Evolutionary conservation across 2,888 invertebrate genomes (phyloP), one percentile per base, ranked within the genome.

Genomic region (Stramonita haemastoma): DNA sequence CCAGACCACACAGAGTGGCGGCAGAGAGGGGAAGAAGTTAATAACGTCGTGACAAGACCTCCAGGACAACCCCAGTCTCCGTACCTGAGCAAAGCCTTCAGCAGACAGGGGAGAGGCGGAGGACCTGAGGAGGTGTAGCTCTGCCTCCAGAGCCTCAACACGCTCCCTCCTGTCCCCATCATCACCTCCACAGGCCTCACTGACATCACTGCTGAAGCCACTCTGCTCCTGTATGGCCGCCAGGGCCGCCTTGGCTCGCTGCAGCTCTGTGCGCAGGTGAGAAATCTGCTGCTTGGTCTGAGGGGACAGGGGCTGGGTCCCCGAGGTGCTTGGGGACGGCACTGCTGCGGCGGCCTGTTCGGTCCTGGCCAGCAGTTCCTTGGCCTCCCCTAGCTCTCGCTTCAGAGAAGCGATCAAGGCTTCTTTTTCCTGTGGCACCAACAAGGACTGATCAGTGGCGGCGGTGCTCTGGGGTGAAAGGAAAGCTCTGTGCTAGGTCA

Each of bases 221-320:
- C 92, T 90, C 87, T 93, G 92, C 56, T 93, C 92, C 60, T 85
- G 85, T 60, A 85, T 91, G n/a, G 89, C 79, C 19, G 89, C 86
- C 77, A 94, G 87, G 17, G 94, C 94, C 87, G 92, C 91, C 86
- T 93, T 93, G 13, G 94, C 93, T n/a, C 92, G 92, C 26, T 92
- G 90, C 29, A 94, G 91, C 90, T 94, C 93, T 34, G 91, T 83
- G 57, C 93, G 92, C 13, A 94, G 90, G 26, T 93, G 93, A n/a
- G 93, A 92, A 26, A 94, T 93, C 73, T 93, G 93, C 83, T 92
- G 92, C 86, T 94, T 93, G 70, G 93, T 93, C 81, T 93, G 92
- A 46, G 92, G 90, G 6, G 93, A 90, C 70, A 89, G 84, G 13
- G 88, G 66, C 66, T 87, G 81, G 57, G 60, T 90, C 0, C 56